Percentiles rank a stretch among this genome's conserved stretches.
These are phyloP conservation scores for Salminus brasiliensis DNA, from an alignment of 2,113 vertebrate species.

Conservation along the genomic window DNA sequence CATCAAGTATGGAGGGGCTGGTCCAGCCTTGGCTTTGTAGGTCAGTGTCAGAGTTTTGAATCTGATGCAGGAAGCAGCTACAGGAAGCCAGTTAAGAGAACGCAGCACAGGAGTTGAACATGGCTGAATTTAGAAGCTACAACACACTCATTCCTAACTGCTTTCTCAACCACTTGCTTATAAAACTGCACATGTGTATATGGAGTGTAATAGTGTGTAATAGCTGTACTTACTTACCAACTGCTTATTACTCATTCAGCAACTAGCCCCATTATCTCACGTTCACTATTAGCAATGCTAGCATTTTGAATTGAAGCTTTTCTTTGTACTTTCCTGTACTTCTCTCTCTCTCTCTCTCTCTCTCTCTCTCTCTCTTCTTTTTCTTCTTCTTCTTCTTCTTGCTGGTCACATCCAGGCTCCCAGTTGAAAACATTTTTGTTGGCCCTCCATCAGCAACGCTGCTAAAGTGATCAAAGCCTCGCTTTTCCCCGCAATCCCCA, in stretches of 20 bases:
- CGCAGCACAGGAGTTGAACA: too few relatives aligned
- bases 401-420: constrained; percentile 16
- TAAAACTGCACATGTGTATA: too few relatives aligned
- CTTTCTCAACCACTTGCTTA: too few relatives aligned
- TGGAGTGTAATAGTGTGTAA: too few relatives aligned
- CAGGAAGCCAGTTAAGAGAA: too few relatives aligned
- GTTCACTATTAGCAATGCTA: not conserved
- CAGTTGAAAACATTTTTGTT: constrained; percentile 39
- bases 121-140: too few relatives aligned
- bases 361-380: constrained; percentile 6
- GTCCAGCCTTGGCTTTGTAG: too few relatives aligned
- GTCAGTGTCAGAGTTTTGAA: too few relatives aligned
- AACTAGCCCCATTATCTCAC: not conserved
- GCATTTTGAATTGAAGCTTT: not conserved
- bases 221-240: too few relatives aligned
- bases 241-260: not conserved
- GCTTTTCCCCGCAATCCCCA: not conserved
- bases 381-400: not conserved
- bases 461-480: constrained; percentile 27
- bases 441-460: constrained; percentile 20
- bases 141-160: too few relatives aligned
- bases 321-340: constrained; percentile 22
- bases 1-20: too few relatives aligned
- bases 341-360: constrained; percentile 13
- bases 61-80: too few relatives aligned